Percentiles rank a stretch among this genome's conserved stretches.
These are phyloP conservation scores for Lacanobia wlatinum DNA, from an alignment of 2,888 invertebrate genomes.

Conservation along the genomic window DNA sequence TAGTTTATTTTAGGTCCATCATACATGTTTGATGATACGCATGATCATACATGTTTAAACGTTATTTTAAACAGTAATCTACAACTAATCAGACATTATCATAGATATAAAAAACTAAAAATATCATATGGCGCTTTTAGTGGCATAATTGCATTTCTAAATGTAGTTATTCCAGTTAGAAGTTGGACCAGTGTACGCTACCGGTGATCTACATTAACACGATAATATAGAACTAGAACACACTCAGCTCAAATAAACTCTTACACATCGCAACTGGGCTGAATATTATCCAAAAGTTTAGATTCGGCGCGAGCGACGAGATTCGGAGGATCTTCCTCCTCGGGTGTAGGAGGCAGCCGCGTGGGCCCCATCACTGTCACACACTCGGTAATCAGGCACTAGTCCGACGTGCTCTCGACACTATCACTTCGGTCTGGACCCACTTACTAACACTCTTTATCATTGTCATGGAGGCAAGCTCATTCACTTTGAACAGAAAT, in stretches of 20 bases:
- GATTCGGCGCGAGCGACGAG: conserved; percentile 70
- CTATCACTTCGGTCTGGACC: conserved; percentile 72
- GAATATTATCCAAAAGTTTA: conserved; percentile 74
- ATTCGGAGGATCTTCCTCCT: conserved; percentile 82
- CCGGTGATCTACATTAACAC: conserved; percentile 34
- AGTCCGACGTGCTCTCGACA: conserved; percentile 78
- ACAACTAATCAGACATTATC: neutral
- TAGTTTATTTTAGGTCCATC: conserved; percentile 1
- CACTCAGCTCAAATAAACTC: conserved; percentile 59
- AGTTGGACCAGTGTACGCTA: conserved; percentile 16
- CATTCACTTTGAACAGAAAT: conserved; percentile 65
- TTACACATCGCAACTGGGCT: conserved; percentile 79
- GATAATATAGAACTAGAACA: conserved; percentile 53
- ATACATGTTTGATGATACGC: neutral
- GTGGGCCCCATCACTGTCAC: conserved; percentile 84
- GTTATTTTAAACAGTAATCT: neutral
- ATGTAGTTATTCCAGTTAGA: conserved; percentile 23
- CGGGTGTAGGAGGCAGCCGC: conserved; percentile 85
- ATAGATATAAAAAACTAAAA: no score
- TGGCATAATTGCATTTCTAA: conserved; percentile 9
- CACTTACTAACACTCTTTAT: conserved; percentile 76
- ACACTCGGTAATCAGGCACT: conserved; percentile 77
- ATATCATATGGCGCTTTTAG: neutral
- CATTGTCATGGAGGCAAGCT: conserved; percentile 72
- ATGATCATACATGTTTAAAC: conserved; percentile 3